A percentile compares a stretch with the other conserved stretches of the same genome.
phyloP scores from a whole-genome alignment of 2,888 invertebrate species.

The Caenorhabditis sp. region DNA sequence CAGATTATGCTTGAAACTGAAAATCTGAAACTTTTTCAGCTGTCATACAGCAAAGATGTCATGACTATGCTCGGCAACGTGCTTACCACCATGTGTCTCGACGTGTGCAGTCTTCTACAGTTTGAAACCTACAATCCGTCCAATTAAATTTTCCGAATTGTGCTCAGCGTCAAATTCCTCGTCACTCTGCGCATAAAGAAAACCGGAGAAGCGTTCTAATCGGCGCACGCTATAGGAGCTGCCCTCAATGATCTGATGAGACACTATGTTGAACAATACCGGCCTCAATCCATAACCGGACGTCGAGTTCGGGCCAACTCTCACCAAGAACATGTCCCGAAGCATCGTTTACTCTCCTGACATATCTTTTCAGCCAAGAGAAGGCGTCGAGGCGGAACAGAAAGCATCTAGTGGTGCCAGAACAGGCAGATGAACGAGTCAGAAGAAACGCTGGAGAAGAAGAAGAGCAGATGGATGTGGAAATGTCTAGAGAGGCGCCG shows the following conservation, averaged over 20 bases:
- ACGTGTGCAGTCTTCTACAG: slow-evolving; percentile 86
- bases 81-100: slow-evolving; percentile 89
- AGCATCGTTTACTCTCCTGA: slow-evolving; percentile 28
- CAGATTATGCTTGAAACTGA: no score
- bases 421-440: slow-evolving; percentile 40
- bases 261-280: slow-evolving; percentile 88
- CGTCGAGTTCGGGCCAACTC: slow-evolving; percentile 63
- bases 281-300: slow-evolving; percentile 80
- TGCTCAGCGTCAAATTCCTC: slow-evolving; percentile 88
- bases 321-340: slow-evolving; percentile 50
- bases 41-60: slow-evolving; percentile 82
- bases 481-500: slow-evolving; percentile 56
- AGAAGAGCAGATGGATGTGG: slow-evolving; percentile 44
- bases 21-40: no score
- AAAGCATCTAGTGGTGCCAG: slow-evolving; percentile 5
- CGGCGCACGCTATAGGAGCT: slow-evolving; percentile 88
- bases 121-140: slow-evolving; percentile 85
- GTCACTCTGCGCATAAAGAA: slow-evolving; percentile 89
- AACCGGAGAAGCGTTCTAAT: slow-evolving; percentile 86
- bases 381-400: slow-evolving; percentile 1
- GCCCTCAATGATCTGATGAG: slow-evolving; percentile 92
- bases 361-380: slow-evolving; percentile 10
- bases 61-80: slow-evolving; percentile 89
- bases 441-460: slow-evolving; percentile 45
- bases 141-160: slow-evolving; percentile 86